These are phyloP conservation scores for Dipodomys stephensi DNA, from an alignment of 2,113 vertebrate genomes.

Conservation along the genomic window DNA sequence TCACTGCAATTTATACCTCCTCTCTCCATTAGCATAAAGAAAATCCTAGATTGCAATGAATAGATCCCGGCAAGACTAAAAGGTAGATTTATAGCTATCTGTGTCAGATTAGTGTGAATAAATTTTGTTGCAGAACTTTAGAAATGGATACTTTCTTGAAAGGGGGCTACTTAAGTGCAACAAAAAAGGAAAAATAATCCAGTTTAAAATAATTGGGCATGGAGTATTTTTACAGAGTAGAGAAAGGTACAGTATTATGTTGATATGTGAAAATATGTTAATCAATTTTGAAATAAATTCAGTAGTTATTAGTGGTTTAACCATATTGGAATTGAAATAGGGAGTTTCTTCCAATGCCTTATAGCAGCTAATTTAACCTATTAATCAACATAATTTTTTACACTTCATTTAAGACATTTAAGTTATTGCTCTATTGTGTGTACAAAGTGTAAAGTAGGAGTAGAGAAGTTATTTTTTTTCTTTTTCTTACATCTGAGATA, in stretches of 20 bases:
- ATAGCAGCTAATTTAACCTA: neutral
- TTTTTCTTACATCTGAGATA: neutral
- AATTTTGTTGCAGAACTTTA: neutral
- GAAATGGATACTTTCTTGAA: neutral
- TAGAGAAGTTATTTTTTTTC: neutral
- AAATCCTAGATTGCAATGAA: slow-evolving; percentile 27
- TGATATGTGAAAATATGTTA: neutral
- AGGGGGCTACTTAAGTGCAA: neutral
- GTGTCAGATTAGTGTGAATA: neutral
- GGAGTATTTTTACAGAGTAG: neutral
- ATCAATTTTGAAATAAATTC: slow-evolving; percentile 11
- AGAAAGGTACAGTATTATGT: neutral
- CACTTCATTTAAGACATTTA: neutral
- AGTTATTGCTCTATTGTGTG: neutral
- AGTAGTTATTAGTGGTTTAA: neutral
- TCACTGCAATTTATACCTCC: neutral
- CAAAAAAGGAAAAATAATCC: neutral
- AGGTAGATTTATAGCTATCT: neutral
- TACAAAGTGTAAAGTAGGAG: neutral
- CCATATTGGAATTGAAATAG: neutral
- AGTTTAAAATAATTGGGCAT: neutral
- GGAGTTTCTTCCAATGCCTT: neutral
- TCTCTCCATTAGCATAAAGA: neutral
- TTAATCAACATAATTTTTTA: neutral
- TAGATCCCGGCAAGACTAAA: neutral